Conservation (phyloP, 2,888 invertebrate genomes). For the Lochmaea crataegi region DNA sequence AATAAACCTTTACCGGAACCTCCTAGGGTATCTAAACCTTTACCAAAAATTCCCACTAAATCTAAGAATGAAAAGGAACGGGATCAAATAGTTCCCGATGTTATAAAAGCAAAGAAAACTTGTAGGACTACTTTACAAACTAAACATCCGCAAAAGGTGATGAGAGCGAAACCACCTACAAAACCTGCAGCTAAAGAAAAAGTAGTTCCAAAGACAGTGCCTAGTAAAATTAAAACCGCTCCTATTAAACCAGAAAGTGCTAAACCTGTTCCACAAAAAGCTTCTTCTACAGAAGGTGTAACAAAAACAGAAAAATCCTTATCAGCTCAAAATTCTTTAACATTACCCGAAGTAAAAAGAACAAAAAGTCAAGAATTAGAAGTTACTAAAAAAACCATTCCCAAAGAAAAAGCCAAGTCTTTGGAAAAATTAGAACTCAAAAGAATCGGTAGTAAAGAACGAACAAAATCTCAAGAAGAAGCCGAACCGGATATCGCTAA, state of each 20-base stretch:
- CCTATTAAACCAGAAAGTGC: constrained; percentile 43
- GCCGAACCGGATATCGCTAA: constrained; percentile 78
- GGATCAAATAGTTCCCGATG: constrained; percentile 65
- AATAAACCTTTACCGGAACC: constrained; percentile 34
- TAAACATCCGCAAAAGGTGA: constrained; percentile 44
- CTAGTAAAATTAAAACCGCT: constrained; percentile 53
- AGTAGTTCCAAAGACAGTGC: constrained; percentile 42
- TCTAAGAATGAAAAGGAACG: constrained; percentile 58
- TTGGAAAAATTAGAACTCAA: constrained; percentile 74
- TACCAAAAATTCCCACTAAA: constrained; percentile 36
- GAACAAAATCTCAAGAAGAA: constrained; percentile 79
- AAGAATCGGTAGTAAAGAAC: constrained; percentile 71
- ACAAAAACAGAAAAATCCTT: constrained; percentile 54
- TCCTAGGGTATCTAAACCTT: constrained; percentile 14
- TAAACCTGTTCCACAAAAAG: constrained; percentile 46
- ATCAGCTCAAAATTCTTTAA: constrained; percentile 53
- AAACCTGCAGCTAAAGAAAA: constrained; percentile 40
- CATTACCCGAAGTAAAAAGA: constrained; percentile 66
- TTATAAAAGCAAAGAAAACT: constrained; percentile 56
- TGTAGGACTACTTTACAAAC: constrained; percentile 48
- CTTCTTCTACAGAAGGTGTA: constrained; percentile 44
- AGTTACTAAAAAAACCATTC: constrained; percentile 64
- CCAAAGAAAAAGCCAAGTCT: constrained; percentile 76
- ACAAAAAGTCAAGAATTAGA: constrained; percentile 74
- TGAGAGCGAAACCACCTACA: constrained; percentile 45